A percentile compares a stretch with the other conserved stretches of the same genome.
Evolutionary conservation across 53 echinoderm and acorn worm genomes (phyloP).

Genomic region (Apostichopus leukothele): DNA sequence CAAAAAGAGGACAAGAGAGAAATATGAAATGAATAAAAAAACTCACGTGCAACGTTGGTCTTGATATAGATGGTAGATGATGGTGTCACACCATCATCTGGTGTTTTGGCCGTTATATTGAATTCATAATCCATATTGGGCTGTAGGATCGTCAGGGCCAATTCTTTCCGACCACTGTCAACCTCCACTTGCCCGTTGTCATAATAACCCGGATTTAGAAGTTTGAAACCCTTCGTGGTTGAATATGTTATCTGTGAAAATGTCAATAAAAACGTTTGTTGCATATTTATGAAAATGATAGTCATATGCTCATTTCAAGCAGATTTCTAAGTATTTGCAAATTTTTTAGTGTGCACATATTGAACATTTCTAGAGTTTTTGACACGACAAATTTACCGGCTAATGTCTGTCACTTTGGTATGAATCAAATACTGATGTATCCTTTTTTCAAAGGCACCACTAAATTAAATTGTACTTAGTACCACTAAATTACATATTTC

Average conservation of each 20-base stretch:
- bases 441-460: too few relatives aligned
- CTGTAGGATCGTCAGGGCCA: slow-evolving; percentile 50
- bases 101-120: slow-evolving; percentile 68
- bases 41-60: slow-evolving; percentile 69
- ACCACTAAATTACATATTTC: too few relatives aligned
- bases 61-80: slow-evolving; percentile 69
- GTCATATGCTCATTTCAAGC: too few relatives aligned
- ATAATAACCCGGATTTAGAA: slow-evolving; percentile 56
- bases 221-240: slow-evolving; percentile 59
- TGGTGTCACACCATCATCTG: slow-evolving; percentile 53
- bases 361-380: too few relatives aligned
- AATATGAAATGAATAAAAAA: background rate
- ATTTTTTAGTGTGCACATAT: too few relatives aligned
- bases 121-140: slow-evolving; percentile 93
- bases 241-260: slow-evolving; percentile 63
- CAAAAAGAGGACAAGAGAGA: background rate
- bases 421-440: too few relatives aligned
- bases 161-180: slow-evolving; percentile 44
- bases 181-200: slow-evolving; percentile 61
- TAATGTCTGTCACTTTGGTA: too few relatives aligned
- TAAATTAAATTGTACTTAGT: too few relatives aligned
- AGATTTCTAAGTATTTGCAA: too few relatives aligned
- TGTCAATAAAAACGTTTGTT: background rate
- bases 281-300: too few relatives aligned
- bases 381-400: too few relatives aligned